A percentile compares a stretch with the other conserved stretches of the same genome.
phyloP scores from a whole-genome alignment of 2,797 vertebrate genomes.

The Nasua narica region DNA sequence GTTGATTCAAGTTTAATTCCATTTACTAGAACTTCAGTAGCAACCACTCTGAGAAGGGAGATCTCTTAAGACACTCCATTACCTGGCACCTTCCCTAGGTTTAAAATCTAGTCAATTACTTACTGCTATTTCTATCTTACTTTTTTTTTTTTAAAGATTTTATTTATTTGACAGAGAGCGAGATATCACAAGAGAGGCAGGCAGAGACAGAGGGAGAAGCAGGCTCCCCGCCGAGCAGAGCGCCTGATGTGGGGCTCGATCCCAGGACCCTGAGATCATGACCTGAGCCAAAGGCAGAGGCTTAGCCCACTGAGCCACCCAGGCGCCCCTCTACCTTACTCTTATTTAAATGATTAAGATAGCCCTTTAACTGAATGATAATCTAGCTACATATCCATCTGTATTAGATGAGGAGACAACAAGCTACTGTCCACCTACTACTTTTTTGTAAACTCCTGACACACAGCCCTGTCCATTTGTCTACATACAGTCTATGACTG shows the following conservation, averaged over 20 bases:
- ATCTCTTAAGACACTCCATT: not conserved
- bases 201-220: too few species aligned
- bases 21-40: not conserved
- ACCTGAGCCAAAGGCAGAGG: too few species aligned
- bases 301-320: too few species aligned
- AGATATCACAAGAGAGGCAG: too few species aligned
- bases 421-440: not conserved
- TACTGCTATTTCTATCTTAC: not conserved
- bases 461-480: not conserved
- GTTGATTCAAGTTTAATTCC: not conserved
- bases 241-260: too few species aligned
- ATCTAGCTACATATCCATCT: not conserved
- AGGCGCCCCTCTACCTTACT: too few species aligned
- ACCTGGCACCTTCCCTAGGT: not conserved
- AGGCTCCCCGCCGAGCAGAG: too few species aligned
- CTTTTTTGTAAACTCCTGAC: not conserved
- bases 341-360: not conserved
- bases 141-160: too few species aligned
- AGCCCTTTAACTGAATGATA: not conserved
- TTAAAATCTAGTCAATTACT: not conserved
- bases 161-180: too few species aligned
- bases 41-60: not conserved
- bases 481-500: not conserved
- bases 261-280: too few species aligned
- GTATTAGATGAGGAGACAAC: not conserved